phyloP scores from a whole-genome alignment of 2,113 vertebrate species.

The Syngnathus floridae region DNA sequence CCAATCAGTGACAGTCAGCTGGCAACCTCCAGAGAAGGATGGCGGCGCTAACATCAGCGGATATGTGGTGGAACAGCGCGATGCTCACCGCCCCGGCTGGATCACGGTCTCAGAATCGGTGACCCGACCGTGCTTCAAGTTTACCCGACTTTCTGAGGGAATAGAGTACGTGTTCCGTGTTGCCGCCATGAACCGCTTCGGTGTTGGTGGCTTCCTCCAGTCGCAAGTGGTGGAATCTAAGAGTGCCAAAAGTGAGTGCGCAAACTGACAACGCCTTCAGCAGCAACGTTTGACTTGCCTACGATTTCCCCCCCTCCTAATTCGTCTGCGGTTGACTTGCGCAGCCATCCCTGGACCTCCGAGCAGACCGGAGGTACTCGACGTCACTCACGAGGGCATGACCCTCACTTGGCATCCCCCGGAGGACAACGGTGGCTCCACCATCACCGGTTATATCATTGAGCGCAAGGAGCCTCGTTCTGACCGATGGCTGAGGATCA shows the following conservation, averaged over 20 bases:
- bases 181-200: conserved; percentile 95
- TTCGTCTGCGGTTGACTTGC: conserved; percentile 13
- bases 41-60: conserved; percentile 91
- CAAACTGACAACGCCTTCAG: neutral
- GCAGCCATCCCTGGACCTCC: conserved; percentile 87
- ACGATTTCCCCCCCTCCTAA: neutral
- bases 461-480: conserved; percentile 91
- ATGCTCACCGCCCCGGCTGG: conserved; percentile 94
- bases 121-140: conserved; percentile 88
- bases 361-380: conserved; percentile 84
- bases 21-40: conserved; percentile 88
- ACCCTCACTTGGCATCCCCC: conserved; percentile 91
- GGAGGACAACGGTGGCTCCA: conserved; percentile 84
- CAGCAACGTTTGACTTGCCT: neutral
- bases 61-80: conserved; percentile 92
- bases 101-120: conserved; percentile 91
- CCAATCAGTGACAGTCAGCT: conserved; percentile 84
- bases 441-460: conserved; percentile 90
- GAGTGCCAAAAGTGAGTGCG: conserved; percentile 85
- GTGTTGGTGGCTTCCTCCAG: conserved; percentile 88
- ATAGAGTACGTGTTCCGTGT: conserved; percentile 96
- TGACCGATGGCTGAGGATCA: conserved; percentile 89
- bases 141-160: conserved; percentile 85
- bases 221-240: conserved; percentile 94
- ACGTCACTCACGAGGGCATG: conserved; percentile 93